phyloP scores from a whole-genome alignment of 2,113 vertebrate genomes.

The Gasterosteus aculeatus region DNA sequence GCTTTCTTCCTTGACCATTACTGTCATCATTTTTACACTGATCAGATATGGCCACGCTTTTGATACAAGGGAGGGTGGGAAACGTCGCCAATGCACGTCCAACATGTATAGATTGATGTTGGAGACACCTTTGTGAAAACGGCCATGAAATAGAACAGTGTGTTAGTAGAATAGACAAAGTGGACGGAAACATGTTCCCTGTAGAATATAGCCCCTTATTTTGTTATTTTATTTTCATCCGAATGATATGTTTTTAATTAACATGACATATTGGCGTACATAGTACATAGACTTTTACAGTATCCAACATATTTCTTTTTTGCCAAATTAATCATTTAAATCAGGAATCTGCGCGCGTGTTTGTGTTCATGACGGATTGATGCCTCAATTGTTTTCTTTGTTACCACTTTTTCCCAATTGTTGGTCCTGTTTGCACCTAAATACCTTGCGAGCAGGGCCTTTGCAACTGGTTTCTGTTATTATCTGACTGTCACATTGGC shows the following conservation, averaged over 20 bases:
- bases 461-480: background rate
- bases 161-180: background rate
- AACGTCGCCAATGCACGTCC: conserved; percentile 5
- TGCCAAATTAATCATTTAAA: background rate
- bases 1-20: conserved; percentile 66
- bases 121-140: background rate
- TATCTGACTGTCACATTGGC: background rate
- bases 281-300: background rate
- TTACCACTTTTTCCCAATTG: conserved; percentile 1
- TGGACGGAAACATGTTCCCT: background rate
- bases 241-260: background rate
- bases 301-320: background rate
- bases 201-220: background rate
- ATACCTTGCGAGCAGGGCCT: background rate
- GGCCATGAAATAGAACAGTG: background rate
- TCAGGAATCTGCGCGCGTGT: background rate
- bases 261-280: background rate
- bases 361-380: background rate
- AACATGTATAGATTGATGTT: conserved; percentile 52
- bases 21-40: conserved; percentile 56
- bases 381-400: background rate
- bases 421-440: background rate
- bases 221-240: background rate
- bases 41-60: conserved; percentile 7
- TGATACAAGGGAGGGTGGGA: conserved; percentile 14